phyloP scores from a whole-genome alignment of 2,888 invertebrate species.

The Epinotia brunnichana region DNA sequence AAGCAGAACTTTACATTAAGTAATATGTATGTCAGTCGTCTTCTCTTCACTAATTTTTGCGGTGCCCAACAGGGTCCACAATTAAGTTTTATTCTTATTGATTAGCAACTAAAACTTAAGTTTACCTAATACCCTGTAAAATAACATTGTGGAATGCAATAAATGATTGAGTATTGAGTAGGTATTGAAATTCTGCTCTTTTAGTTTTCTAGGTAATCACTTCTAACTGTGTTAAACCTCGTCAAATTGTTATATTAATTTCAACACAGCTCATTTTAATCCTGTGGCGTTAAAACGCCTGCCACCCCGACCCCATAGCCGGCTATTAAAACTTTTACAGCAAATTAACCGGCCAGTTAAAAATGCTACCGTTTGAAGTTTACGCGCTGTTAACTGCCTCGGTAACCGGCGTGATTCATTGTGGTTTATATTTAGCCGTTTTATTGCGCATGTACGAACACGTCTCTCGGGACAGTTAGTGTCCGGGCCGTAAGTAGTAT shows the following conservation, averaged over 20 bases:
- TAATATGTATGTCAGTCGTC: no score
- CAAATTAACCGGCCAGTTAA: conserved; percentile 48
- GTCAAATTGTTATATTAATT: neutral
- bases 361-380: conserved; percentile 43
- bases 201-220: neutral
- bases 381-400: conserved; percentile 27
- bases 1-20: no score
- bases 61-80: no score
- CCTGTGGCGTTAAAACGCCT: neutral
- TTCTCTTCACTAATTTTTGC: no score
- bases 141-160: no score
- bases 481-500: neutral
- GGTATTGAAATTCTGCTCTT: no score
- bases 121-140: no score
- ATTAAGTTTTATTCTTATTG: no score
- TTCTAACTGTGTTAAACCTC: neutral
- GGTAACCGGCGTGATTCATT: conserved; percentile 15
- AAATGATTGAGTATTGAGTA: no score
- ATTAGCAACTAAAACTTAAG: no score
- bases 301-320: neutral
- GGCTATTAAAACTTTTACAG: conserved; percentile 52
- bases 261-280: conserved; percentile 10
- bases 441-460: neutral
- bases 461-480: neutral
- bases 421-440: conserved; percentile 19